Evolutionary conservation across 2,888 invertebrate genomes (phyloP).

Genomic region (Magallana nippona): DNA sequence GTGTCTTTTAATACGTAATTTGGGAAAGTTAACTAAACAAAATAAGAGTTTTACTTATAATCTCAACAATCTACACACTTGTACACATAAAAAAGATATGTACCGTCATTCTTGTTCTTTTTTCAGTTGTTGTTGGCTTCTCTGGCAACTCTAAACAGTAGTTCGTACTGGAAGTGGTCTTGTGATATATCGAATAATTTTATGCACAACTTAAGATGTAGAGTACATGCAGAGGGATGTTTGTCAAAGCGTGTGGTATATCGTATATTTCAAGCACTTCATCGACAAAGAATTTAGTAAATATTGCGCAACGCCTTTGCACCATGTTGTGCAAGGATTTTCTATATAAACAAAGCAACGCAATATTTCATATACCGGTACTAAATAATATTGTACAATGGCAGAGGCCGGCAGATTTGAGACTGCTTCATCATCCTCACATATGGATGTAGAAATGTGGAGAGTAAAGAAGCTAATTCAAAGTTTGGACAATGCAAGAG

Average conservation of each 20-base stretch:
- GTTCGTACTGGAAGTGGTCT: not conserved
- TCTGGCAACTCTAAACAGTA: conserved; percentile 5
- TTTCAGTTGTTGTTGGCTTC: not conserved
- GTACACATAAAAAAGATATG: too few relatives aligned
- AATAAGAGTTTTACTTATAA: too few relatives aligned
- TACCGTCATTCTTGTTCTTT: too few relatives aligned
- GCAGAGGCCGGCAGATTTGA: not conserved
- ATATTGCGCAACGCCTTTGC: conserved; percentile 1
- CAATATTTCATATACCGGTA: not conserved
- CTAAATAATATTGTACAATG: not conserved
- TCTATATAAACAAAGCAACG: not conserved
- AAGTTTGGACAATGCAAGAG: conserved; percentile 99
- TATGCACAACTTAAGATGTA: not conserved
- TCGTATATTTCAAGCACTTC: not conserved
- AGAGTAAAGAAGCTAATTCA: conserved; percentile 99
- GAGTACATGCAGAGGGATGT: not conserved
- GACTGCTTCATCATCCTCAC: conserved; percentile 81
- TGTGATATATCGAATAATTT: not conserved
- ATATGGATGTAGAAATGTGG: conserved; percentile 99
- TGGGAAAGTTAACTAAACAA: too few relatives aligned
- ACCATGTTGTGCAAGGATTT: not conserved
- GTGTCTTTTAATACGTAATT: too few relatives aligned
- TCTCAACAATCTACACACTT: too few relatives aligned
- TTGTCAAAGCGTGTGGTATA: not conserved
- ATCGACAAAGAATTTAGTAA: too few relatives aligned